phyloP scores from a whole-genome alignment of 2,113 vertebrate genomes.

The Ictalurus punctatus region DNA sequence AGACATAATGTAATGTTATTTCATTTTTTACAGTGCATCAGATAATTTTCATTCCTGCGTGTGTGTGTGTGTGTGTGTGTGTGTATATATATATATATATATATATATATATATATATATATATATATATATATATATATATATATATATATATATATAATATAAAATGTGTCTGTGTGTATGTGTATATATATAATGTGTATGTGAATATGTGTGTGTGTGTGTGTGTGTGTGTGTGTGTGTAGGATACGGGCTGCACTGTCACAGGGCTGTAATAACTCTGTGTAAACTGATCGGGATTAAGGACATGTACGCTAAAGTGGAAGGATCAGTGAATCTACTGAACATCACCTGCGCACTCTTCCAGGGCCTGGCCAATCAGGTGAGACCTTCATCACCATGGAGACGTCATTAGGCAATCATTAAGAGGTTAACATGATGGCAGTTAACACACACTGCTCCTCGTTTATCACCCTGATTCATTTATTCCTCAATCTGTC shows the following conservation, averaged over 20 bases:
- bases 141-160: no score
- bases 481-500: background rate
- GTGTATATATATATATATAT: no score
- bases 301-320: constrained; percentile 89
- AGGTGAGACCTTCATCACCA: constrained; percentile 71
- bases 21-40: no score
- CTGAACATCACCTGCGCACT: constrained; percentile 87
- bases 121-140: no score
- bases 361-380: constrained; percentile 81
- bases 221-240: constrained; percentile 16
- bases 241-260: constrained; percentile 88
- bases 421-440: background rate
- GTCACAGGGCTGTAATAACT: constrained; percentile 92
- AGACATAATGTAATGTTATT: no score
- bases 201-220: background rate
- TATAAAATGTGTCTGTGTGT: background rate
- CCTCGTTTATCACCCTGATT: background rate
- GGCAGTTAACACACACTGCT: background rate
- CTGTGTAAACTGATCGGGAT: constrained; percentile 91
- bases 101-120: no score
- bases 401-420: background rate
- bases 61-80: background rate
- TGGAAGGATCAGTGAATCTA: constrained; percentile 85
- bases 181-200: background rate
- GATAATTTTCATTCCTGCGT: background rate